Evolutionary conservation across 2,797 vertebrate genomes (phyloP).

Genomic region (Sitta carolinensis): DNA sequence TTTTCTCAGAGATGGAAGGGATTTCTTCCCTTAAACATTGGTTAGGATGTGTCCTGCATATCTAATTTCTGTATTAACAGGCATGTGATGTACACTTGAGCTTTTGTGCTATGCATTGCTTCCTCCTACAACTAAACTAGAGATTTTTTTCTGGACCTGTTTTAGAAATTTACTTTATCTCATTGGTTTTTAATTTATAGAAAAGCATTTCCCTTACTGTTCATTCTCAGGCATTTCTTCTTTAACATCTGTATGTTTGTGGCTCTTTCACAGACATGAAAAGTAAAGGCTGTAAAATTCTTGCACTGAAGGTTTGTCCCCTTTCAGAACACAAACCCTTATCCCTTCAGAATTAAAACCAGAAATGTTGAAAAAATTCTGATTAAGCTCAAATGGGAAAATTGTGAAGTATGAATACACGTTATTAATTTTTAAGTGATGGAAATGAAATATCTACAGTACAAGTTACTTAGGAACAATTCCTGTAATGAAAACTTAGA

Average conservation of each 20-base stretch:
- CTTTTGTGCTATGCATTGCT: not conserved
- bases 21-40: not conserved
- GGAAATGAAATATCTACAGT: not conserved
- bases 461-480: not conserved
- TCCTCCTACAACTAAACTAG: not conserved
- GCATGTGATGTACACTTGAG: not conserved
- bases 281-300: not conserved
- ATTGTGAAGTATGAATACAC: not conserved
- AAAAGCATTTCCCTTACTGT: not conserved
- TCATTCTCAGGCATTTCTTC: not conserved
- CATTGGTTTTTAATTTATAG: not conserved
- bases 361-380: not conserved
- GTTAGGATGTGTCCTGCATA: not conserved
- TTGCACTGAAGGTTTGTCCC: not conserved
- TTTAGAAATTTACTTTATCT: not conserved
- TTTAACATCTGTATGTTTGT: not conserved
- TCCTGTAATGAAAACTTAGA: not conserved
- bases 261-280: not conserved
- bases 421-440: not conserved
- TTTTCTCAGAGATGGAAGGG: not conserved
- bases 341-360: not conserved
- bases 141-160: not conserved
- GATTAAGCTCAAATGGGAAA: not conserved
- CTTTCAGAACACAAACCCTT: not conserved
- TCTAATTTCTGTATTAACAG: not conserved